Evolutionary conservation across 2,797 vertebrate species (phyloP), one percentile per base, ranked within the genome.

Genomic region (Neosilurus hyrtlii): DNA sequence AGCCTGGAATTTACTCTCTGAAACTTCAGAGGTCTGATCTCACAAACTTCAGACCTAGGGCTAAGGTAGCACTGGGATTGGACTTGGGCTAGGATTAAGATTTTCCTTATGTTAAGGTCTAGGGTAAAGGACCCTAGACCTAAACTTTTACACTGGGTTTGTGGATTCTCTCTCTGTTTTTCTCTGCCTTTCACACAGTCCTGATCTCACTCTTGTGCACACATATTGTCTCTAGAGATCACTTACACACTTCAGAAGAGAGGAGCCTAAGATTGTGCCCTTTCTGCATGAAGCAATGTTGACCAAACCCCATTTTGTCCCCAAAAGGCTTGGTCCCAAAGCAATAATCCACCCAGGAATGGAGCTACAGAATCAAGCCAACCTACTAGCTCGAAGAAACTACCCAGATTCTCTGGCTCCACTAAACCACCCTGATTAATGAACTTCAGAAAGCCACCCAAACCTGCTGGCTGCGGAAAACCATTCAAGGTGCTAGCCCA

Each of bases 201-300:
- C 11, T 43, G 1, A 26, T 65, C 37, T 62, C 78, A 26, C 71
- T 59, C 76, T 35, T 71, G 57, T 57, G 76, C 51, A 61, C 43
- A 56, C 24, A 54, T 24, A 30, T 59, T 22, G 56, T 92, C 92
- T 92, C 90, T 15, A 66, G 91, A 90, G 92, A 92, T 91, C 90
- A 92, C 90, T 93, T 91, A 90, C 91, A 92, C 93, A 92, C 92
- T 91, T 91, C 90, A 93, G 86, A 90, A 89, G 89, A 91, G 89
- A 90, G 81, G 88, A 89, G 90, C 91, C 88, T 89, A 88, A 86
- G 89, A 92, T 87, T 88, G 87, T 90, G 90, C 92, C 91, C 90
- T 91, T 79, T 87, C 86, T 89, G 88, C 88, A 92, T 76, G 86
- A 90, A 89, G 89, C 86, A 88, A 90, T 91, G 90, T 93, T 93